These are phyloP conservation scores for Ispidina lecontei DNA, from an alignment of 2,797 vertebrate species.

Conservation along the genomic window DNA sequence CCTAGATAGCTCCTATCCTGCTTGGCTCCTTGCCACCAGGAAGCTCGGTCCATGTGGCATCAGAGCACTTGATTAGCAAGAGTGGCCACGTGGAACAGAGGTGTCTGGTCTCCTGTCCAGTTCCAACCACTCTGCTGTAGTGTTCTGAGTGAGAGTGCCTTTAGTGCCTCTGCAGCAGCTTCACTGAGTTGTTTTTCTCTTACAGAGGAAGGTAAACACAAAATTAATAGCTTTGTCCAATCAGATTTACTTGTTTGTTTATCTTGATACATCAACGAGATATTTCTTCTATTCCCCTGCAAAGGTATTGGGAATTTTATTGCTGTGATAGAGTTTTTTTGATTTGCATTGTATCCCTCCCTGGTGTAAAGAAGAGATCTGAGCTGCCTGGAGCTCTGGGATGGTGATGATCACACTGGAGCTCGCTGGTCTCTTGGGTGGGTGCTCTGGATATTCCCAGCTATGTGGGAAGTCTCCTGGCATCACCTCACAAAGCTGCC, in stretches of 20 bases:
- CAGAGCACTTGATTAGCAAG: neutral
- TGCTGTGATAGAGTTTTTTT: neutral
- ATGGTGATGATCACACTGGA: neutral
- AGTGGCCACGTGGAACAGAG: neutral
- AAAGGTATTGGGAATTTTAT: neutral
- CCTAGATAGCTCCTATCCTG: slow-evolving; percentile 59
- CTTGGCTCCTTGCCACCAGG: slow-evolving; percentile 39
- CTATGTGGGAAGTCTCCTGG: neutral
- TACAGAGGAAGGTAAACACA: neutral
- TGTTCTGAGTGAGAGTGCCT: neutral
- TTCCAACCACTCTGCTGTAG: neutral
- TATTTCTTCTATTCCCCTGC: neutral
- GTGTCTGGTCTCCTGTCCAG: neutral
- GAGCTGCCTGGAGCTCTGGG: fast-evolving
- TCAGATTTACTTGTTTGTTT: neutral
- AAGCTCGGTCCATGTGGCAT: slow-evolving; percentile 46
- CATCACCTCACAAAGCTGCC: neutral
- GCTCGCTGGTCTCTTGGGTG: neutral
- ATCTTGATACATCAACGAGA: neutral
- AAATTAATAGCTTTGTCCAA: slow-evolving; percentile 2
- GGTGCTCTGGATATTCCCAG: neutral
- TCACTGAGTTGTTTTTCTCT: neutral
- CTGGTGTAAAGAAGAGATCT: neutral
- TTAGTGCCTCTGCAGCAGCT: neutral
- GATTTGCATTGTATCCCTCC: neutral